phyloP scores from a whole-genome alignment of 2,888 invertebrate genomes.

The Malacosoma neustria region DNA sequence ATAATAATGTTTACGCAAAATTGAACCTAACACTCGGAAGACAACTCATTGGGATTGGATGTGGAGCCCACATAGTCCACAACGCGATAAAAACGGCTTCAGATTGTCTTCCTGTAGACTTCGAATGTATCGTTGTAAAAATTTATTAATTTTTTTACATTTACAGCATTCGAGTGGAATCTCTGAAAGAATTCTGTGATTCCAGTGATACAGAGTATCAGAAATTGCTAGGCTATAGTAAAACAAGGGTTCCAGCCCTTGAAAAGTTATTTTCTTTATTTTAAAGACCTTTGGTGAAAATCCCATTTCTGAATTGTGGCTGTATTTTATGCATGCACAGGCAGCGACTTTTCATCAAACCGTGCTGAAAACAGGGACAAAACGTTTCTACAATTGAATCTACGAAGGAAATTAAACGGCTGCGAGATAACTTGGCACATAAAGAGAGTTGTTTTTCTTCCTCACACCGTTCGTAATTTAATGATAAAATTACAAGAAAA shows the following conservation, averaged over 20 bases:
- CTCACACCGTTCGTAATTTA: slow-evolving; percentile 12
- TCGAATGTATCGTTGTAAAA: slow-evolving; percentile 18
- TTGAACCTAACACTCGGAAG: no score
- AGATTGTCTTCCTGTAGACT: slow-evolving; percentile 17
- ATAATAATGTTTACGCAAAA: no score
- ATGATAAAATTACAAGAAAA: slow-evolving; percentile 3
- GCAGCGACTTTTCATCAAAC: no score
- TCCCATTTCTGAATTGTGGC: no score
- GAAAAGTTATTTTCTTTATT: neutral
- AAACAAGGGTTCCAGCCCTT: slow-evolving; percentile 12
- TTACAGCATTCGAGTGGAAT: slow-evolving; percentile 4
- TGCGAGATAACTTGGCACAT: slow-evolving; percentile 13
- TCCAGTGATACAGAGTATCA: slow-evolving; percentile 14
- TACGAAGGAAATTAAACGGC: slow-evolving; percentile 19
- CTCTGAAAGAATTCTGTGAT: slow-evolving; percentile 23
- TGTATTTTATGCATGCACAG: no score
- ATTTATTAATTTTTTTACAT: slow-evolving; percentile 6
- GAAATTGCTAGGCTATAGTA: slow-evolving; percentile 4
- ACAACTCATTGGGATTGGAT: slow-evolving; percentile 19
- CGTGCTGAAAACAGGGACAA: slow-evolving; percentile 10
- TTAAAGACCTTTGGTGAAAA: no score
- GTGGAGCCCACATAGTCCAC: slow-evolving; percentile 22
- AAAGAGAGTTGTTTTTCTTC: slow-evolving; percentile 12
- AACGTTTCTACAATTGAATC: slow-evolving; percentile 18
- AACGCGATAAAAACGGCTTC: slow-evolving; percentile 16